phyloP scores from a whole-genome alignment of 2,113 vertebrate species.

The Rousettus leschenaultii region DNA sequence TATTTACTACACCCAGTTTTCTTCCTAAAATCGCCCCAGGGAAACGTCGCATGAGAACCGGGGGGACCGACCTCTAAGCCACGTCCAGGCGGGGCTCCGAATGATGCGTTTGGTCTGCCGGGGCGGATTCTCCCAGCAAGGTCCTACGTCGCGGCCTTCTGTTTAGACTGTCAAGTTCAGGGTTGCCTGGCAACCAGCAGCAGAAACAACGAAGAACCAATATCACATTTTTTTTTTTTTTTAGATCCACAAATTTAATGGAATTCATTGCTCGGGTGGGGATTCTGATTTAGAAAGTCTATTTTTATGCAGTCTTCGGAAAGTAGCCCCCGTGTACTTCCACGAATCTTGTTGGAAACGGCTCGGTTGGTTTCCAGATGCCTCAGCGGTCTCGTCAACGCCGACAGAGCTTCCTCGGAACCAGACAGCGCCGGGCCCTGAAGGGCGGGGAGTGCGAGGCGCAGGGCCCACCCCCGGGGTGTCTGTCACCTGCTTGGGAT shows the following conservation, averaged over 20 bases:
- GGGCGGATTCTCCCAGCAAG: constrained; percentile 6
- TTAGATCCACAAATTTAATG: constrained; percentile 72
- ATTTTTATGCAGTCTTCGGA: constrained; percentile 35
- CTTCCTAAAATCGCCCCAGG: neutral
- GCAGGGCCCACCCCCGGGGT: neutral
- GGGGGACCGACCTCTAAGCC: constrained; percentile 22
- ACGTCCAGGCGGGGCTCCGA: neutral
- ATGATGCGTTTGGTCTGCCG: neutral
- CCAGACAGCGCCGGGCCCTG: neutral
- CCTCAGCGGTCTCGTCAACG: neutral
- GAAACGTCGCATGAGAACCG: neutral
- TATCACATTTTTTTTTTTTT: constrained; percentile 52
- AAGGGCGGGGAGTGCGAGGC: neutral
- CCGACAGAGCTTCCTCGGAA: neutral
- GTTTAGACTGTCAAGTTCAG: constrained; percentile 62
- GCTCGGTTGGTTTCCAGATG: neutral
- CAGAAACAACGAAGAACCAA: constrained; percentile 74
- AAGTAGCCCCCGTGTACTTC: neutral
- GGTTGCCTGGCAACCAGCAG: constrained; percentile 81
- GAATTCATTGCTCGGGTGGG: constrained; percentile 68
- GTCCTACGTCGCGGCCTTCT: constrained; percentile 7
- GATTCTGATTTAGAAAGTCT: constrained; percentile 68
- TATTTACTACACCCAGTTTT: neutral
- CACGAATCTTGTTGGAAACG: neutral
- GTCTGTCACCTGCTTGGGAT: neutral